These are phyloP conservation scores for Aleiodes leptofemur DNA, from an alignment of 2,888 invertebrate genomes.

Conservation along the genomic window DNA sequence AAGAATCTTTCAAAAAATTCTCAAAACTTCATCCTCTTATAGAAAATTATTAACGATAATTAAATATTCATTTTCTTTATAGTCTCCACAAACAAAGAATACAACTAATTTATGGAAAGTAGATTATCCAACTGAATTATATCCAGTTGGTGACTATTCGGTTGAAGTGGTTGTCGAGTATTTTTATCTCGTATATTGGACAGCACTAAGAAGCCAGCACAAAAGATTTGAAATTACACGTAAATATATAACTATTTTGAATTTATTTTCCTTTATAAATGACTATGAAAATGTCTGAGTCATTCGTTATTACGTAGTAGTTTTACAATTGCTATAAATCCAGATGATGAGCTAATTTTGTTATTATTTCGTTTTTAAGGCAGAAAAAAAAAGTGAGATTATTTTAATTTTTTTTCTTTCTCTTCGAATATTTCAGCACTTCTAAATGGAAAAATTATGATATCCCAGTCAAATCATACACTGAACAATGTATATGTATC, in stretches of 20 bases:
- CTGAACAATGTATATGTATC: conserved; percentile 80
- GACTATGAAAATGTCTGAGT: neutral
- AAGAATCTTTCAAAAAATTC: no score
- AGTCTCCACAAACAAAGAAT: conserved; percentile 73
- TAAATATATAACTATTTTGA: conserved; percentile 61
- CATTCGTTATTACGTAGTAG: neutral
- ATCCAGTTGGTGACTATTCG: conserved; percentile 79
- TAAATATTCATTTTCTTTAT: conserved; percentile 49
- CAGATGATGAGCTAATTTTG: neutral
- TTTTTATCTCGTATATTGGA: conserved; percentile 72
- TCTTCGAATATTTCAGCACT: conserved; percentile 76
- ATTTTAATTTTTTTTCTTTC: conserved; percentile 39
- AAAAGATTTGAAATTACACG: conserved; percentile 76
- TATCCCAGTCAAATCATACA: conserved; percentile 81
- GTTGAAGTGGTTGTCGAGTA: conserved; percentile 77
- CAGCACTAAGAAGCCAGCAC: conserved; percentile 72
- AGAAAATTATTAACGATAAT: conserved; percentile 31
- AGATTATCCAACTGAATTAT: conserved; percentile 77
- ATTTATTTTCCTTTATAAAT: conserved; percentile 1
- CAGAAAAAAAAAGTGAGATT: neutral
- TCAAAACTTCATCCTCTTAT: no score
- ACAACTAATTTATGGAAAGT: conserved; percentile 81
- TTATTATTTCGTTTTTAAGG: neutral
- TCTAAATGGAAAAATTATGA: conserved; percentile 81
- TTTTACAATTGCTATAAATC: no score